These are phyloP conservation scores for Anoncus sp. DNA, from an alignment of 2,888 invertebrate genomes.

Conservation along the genomic window DNA sequence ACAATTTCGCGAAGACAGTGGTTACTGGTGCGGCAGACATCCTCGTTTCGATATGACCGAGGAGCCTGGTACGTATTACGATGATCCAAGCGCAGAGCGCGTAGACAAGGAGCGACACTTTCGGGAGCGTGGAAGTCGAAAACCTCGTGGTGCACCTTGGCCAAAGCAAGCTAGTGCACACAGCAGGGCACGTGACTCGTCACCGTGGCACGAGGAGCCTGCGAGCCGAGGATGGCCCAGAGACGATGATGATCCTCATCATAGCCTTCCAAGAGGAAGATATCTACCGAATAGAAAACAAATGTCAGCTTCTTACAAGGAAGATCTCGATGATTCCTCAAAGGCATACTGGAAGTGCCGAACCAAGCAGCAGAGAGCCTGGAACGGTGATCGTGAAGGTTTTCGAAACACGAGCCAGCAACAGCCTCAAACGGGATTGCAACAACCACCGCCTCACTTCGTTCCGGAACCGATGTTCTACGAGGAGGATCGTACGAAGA, in stretches of 20 bases:
- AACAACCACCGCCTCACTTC: slow-evolving; percentile 46
- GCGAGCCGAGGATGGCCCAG: slow-evolving; percentile 65
- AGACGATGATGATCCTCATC: slow-evolving; percentile 77
- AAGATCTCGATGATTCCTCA: slow-evolving; percentile 76
- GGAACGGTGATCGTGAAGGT: slow-evolving; percentile 74
- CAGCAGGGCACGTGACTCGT: slow-evolving; percentile 90
- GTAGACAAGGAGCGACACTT: slow-evolving; percentile 77
- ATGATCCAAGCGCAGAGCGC: slow-evolving; percentile 68
- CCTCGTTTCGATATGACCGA: slow-evolving; percentile 74
- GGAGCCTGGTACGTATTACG: slow-evolving; percentile 75
- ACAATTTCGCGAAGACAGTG: slow-evolving; percentile 80
- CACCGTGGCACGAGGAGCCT: slow-evolving; percentile 93
- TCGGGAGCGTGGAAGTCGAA: slow-evolving; percentile 72
- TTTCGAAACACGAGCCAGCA: slow-evolving; percentile 47
- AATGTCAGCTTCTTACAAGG: slow-evolving; percentile 71
- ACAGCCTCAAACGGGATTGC: slow-evolving; percentile 25
- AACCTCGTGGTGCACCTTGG: slow-evolving; percentile 79
- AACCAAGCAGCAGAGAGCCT: slow-evolving; percentile 73
- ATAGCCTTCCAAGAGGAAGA: slow-evolving; percentile 55
- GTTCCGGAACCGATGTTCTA: slow-evolving; percentile 72
- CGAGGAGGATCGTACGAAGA: slow-evolving; percentile 80
- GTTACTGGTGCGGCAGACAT: slow-evolving; percentile 79
- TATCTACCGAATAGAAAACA: slow-evolving; percentile 75
- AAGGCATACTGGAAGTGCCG: slow-evolving; percentile 79
- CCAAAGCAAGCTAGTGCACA: slow-evolving; percentile 83